Evolutionary conservation across 1,140 invertebrate species (phyloP).

Genomic region (Spodoptera litura): DNA sequence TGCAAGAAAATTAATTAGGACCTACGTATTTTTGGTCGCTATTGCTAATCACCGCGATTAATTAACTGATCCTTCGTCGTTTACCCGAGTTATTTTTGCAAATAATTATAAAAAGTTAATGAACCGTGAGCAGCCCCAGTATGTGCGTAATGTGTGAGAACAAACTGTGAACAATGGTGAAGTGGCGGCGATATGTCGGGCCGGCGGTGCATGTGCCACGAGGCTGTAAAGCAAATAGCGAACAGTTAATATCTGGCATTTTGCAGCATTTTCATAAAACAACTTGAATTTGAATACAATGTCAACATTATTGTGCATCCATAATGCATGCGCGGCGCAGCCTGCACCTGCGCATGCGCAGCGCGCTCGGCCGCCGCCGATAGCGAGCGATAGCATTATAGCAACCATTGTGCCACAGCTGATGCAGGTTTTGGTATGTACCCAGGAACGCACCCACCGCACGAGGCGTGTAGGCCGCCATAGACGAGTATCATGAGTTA

Average conservation of each 20-base stretch:
- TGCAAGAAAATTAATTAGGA: no score
- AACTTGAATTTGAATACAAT: constrained; percentile 44
- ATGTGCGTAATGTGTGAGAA: not conserved
- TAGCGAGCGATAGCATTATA: constrained; percentile 21
- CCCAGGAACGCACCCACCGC: no score
- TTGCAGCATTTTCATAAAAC: constrained; percentile 32
- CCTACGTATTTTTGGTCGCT: no score
- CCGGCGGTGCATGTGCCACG: not conserved
- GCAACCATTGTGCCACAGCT: no score
- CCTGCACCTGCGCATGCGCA: constrained; percentile 5
- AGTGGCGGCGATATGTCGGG: not conserved
- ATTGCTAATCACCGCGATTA: no score
- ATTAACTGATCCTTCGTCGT: no score
- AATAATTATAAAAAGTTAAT: not conserved
- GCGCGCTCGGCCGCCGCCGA: constrained; percentile 14
- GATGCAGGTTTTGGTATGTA: no score
- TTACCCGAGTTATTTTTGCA: not conserved
- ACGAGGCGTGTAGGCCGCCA: no score
- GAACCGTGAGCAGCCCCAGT: no score
- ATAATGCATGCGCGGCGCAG: constrained; percentile 34
- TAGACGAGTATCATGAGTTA: not conserved
- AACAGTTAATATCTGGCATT: constrained; percentile 31
- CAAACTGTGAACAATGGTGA: not conserved
- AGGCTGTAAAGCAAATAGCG: constrained; percentile 24
- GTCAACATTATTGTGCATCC: constrained; percentile 43